Base-by-base conservation (phyloP, 2,888 invertebrate species). In the Sinelater perroti region DNA sequence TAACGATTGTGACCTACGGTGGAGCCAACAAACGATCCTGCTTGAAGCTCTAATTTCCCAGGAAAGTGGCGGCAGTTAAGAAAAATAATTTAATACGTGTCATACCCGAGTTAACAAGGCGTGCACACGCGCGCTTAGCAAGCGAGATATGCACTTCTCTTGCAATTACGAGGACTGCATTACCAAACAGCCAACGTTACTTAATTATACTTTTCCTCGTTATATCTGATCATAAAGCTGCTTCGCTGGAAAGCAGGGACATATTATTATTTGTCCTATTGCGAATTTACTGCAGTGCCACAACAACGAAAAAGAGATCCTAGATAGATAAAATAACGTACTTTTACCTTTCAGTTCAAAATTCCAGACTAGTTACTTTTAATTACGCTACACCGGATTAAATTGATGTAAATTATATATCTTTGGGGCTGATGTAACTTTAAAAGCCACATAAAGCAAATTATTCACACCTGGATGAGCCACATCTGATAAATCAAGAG, bases 151-250 rank as follows among this genome's bases (percentile, higher is more conserved):
- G 50, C 24, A 28, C 38, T 36, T 50, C 50, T 50, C 36, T 30
- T 17, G 38, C 28, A 50, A 35, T 36, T 35, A 38, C 30, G 40
- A 50, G 33, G 10, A 18, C 20, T 16, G 16, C 24, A 38, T 50
- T 50, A 50, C 50, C 21, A 38, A 50, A 50, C 38, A 28, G 33
- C 20, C 50, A 40, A 50, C 10, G 50, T 38, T 49, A 28, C 21
- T 49, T 49, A 50, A 50, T 38, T 50, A 26, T 49, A 18, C 35
- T 36, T 50, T 46, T 50, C 28, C 30, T 50, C 33, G 24, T 38
- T 50, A 28, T 10, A 50, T 17, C 30, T 11, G n/a, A 8, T 3
- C 16, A 44, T 11, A 28, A 30, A 44, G 30, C 44, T 44, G 16
- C n/a, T 30, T 44, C 44, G 18, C 10, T n/a, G 5, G 28, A 26